Conservation (phyloP, 2,888 invertebrate species). For the Pyrrhosoma nymphula region DNA sequence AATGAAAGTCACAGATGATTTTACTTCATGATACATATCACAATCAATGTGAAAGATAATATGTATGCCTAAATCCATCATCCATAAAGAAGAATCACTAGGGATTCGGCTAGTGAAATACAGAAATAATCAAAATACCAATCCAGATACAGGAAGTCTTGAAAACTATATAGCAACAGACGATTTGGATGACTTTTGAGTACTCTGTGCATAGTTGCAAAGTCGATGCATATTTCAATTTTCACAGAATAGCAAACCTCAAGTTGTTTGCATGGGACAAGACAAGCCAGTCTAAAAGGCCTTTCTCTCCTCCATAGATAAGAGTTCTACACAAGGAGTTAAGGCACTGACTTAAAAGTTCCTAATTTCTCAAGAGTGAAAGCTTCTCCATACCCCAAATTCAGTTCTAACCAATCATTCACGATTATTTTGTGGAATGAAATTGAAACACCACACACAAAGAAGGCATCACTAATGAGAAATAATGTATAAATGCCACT, state of each 20-base stretch:
- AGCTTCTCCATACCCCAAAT: neutral
- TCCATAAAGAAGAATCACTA: neutral
- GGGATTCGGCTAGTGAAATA: neutral
- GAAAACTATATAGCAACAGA: too few species aligned
- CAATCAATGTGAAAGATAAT: neutral
- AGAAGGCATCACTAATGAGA: neutral
- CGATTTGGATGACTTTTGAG: too few species aligned
- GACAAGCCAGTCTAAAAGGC: neutral
- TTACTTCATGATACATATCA: neutral
- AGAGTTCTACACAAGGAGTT: neutral
- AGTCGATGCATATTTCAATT: too few species aligned
- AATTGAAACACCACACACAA: neutral
- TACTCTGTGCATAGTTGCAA: too few species aligned
- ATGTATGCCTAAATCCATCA: neutral
- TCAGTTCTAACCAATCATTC: neutral
- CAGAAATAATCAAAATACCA: too few species aligned
- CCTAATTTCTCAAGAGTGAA: neutral
- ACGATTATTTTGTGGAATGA: neutral
- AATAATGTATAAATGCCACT: neutral
- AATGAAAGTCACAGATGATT: neutral
- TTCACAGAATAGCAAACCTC: too few species aligned
- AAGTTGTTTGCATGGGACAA: neutral
- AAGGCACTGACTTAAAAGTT: neutral
- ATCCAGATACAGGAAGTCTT: too few species aligned
- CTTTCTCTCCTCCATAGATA: neutral